Base-by-base conservation (phyloP, 2,888 invertebrate species). In the Bruchidius siliquastri region DNA sequence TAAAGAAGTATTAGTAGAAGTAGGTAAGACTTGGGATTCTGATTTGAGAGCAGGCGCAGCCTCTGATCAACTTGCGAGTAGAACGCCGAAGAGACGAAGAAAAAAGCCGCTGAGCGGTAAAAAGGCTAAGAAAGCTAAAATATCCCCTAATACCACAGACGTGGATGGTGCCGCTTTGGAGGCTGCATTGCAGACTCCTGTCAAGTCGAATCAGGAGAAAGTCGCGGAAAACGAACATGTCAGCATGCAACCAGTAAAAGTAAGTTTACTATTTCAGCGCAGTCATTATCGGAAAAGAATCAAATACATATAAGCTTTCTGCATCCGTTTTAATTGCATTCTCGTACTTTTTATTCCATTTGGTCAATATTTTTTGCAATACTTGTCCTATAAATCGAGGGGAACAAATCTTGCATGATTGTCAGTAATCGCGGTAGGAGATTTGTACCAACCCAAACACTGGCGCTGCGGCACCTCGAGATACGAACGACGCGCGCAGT, bases 21-120 rank as follows among this genome's bases (percentile, higher is more conserved):
- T 26, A 8, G 20, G 20, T 10, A 26, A 22, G 22, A 22, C 76
- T 68, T 85, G 84, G 84, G 85, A 85, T 78, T 73, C 80, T 2
- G 81, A 82, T 76, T 77, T 85, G 71, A 76, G 84, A 72, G 78
- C 72, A 20, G 6, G 8, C 21, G 22, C 74, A 20, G 26, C 70
- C 22, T 69, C 67, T 20, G n/a, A 1, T 20, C 22, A 69, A 4
- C 21, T 69, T 75, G 22, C 20, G 68, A 67, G 26, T 32, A 49
- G 2, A 21, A 67, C 26, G 26, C 69, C 73, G 18, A 75, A 72
- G 71, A 77, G 74, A 72, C 77, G 74, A 70, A 72, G 70, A 21
- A 71, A 71, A 20, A 66, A 68, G 21, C 26, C 67, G 21, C 68
- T 30, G 21, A 69, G 68, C 73, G 30, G 72, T 20, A 74, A 18